Conservation (phyloP, 2,888 invertebrate species). For the Amblyjoppa proteus region DNA sequence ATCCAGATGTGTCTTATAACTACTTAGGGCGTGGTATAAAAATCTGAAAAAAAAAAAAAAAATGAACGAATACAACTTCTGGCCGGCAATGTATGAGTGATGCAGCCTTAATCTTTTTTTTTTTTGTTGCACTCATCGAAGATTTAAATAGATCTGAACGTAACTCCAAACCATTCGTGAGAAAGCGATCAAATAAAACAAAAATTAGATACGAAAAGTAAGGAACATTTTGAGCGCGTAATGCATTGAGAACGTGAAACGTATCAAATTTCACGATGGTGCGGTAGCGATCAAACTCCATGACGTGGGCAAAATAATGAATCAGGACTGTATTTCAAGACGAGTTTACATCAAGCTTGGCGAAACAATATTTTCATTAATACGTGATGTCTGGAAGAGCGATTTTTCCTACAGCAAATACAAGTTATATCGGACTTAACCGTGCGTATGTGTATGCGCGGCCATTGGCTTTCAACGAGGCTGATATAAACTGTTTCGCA, state of each 20-base stretch:
- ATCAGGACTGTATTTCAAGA: slow-evolving; percentile 51
- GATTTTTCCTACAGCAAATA: slow-evolving; percentile 26
- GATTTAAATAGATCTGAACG: too few relatives aligned
- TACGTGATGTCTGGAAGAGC: slow-evolving; percentile 27
- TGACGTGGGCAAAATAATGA: slow-evolving; percentile 57
- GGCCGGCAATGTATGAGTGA: too few relatives aligned
- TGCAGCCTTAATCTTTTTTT: too few relatives aligned
- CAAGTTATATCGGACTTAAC: not conserved
- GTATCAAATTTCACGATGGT: slow-evolving; percentile 50
- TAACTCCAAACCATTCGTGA: not conserved
- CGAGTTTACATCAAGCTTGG: slow-evolving; percentile 23
- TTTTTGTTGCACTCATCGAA: too few relatives aligned
- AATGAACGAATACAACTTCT: too few relatives aligned
- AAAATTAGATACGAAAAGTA: not conserved
- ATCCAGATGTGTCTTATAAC: too few relatives aligned
- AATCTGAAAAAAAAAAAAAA: too few relatives aligned
- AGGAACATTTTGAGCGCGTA: slow-evolving; percentile 11
- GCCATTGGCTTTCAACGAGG: slow-evolving; percentile 27
- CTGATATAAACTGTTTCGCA: slow-evolving; percentile 41
- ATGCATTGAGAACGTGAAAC: slow-evolving; percentile 29
- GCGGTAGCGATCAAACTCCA: slow-evolving; percentile 29
- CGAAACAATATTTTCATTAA: slow-evolving; percentile 61
- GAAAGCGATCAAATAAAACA: not conserved
- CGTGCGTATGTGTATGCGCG: not conserved
- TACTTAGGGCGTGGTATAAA: too few relatives aligned